Evolutionary conservation across 2,888 invertebrate species (phyloP), one percentile per base, ranked within the genome.

Genomic region (Hyposoter dolosus): DNA sequence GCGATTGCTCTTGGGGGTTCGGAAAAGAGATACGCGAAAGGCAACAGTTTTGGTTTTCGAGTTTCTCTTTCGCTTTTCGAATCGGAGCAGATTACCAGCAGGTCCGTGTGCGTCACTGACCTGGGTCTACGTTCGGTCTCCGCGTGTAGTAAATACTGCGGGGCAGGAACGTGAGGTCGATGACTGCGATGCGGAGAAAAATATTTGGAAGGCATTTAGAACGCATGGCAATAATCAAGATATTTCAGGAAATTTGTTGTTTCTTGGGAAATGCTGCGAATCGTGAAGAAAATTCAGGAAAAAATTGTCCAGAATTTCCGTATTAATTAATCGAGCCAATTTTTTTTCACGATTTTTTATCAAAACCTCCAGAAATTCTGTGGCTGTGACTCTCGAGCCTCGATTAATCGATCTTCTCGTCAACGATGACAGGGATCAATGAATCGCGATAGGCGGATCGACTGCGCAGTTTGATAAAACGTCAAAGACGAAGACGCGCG

Each of bases 381-480:
- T 19, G 65, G 10, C 68, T 12, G 17, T n/a, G 63, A 28, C 9
- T 17, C 28, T 72, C 79, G 79, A 77, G 72, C 72, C 72, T 3
- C 40, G 85, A 85, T 84, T 87, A 87, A 87, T 81, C 87, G 87
- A 83, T 84, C 85, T 72, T 43, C 71, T 86, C 76, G 78, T 80
- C 78, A 75, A n/a, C 83, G 80, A 82, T 82, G 87, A 82, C 86
- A 84, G 72, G 82, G 77, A 87, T 83, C 83, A 85, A 82, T 83
- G 86, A 85, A 86, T 81, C 85, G 82, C 65, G 81, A 72, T 86
- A 89, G 82, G 83, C 82, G 79, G 79, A 89, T 90, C 88, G 90
- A 88, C 88, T 88, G n/a, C n/a, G 87, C 87, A 47, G 83, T 77
- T 83, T 77, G 80, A 83, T 78, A 69, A 50, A 78, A 80, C 72